Base-by-base conservation (phyloP, 1,140 invertebrate species). In the Heliothis subflexa region DNA sequence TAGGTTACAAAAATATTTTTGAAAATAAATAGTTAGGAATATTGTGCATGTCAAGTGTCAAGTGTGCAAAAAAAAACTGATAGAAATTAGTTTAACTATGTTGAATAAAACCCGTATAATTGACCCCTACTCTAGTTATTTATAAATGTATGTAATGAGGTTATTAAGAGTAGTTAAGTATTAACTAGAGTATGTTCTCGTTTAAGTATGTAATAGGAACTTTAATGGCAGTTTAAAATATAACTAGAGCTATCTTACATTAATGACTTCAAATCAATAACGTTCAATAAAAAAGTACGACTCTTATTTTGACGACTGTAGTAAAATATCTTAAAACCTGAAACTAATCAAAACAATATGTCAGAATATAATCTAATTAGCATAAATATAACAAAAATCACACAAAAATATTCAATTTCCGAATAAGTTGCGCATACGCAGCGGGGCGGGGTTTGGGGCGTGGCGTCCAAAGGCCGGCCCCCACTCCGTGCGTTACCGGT, bases 381-480 rank as follows among this genome's bases (percentile, higher is more conserved):
- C 54, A 64, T 52, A 50, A 59, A 64, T 52, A 64, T 75, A 14
- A 64, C 40, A 52, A 62, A 64, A 62, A 14, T 45, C 57, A 14
- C 28, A 52, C 50, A 45, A 33, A 62, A 33, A 74, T 52, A 70
- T 50, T 70, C 21, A 61, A 75, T 62, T 52, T 54, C 59, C 59
- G 59, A 64, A 33, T 47, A 62, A 33, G 25, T 50, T 49, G 74
- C 62, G 74, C 61, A 66, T 55, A 55, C 74, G 62, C 74, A 75
- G 54, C 33, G 54, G 66, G 76, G 76, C 64, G 76, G 76, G 62
- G 76, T 71, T 71, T 70, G 76, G 66, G 64, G 76, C 76, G 76
- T 75, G 73, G 73, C 55, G 55, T 62, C 7, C 21, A 13, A 52
- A 68, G 75, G 13, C 64, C 76, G 40, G 66, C 64, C 64, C 16